phyloP scores from a whole-genome alignment of 2,113 vertebrate genomes.

The Copsychus sechellarum region DNA sequence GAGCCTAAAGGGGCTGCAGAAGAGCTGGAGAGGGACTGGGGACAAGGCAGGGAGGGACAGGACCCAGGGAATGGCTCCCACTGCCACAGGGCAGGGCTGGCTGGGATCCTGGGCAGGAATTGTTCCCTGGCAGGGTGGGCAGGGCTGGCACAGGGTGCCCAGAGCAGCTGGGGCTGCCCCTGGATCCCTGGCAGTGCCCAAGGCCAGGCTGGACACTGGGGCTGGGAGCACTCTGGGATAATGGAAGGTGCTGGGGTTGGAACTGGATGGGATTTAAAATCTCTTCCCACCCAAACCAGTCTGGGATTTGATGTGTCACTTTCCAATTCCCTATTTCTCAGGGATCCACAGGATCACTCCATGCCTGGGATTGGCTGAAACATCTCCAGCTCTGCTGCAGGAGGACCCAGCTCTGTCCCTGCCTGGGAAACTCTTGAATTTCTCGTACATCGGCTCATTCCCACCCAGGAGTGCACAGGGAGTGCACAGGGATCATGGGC shows the following conservation, averaged over 20 bases:
- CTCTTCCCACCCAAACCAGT: background rate
- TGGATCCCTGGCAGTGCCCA: accelerated
- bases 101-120: too few species aligned
- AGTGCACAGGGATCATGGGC: accelerated
- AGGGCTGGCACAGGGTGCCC: too few species aligned
- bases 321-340: background rate
- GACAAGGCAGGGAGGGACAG: background rate
- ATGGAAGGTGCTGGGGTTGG: accelerated
- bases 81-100: too few species aligned
- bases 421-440: background rate
- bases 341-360: background rate
- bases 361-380: background rate
- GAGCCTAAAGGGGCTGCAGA: background rate
- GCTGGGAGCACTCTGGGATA: accelerated
- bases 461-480: background rate
- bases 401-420: background rate
- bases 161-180: too few species aligned
- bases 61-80: too few species aligned
- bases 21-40: background rate
- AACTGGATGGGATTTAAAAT: background rate
- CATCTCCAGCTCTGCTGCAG: background rate
- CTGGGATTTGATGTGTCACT: background rate
- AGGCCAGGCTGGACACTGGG: too few species aligned
- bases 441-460: accelerated
- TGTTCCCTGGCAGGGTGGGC: too few species aligned